Percentiles rank a stretch among this genome's conserved stretches.
These are phyloP conservation scores for Theonella swinhoei DNA, from an alignment of 37 sponge, comb jelly and placozoan species.

Conservation along the genomic window DNA sequence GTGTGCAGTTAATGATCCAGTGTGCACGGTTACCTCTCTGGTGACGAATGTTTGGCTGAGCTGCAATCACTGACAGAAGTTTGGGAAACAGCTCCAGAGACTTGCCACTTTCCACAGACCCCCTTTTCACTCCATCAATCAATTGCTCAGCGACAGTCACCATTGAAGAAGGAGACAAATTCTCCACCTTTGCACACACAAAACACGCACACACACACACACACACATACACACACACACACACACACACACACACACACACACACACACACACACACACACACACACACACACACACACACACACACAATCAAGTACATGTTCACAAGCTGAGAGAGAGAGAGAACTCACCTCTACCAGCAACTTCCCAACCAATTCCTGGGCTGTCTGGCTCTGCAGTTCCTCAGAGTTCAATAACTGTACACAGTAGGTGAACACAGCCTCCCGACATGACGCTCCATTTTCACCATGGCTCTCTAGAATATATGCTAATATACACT, in stretches of 20 bases:
- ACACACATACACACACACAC: too few species aligned
- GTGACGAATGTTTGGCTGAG: conserved; percentile 16
- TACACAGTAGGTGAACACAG: conserved; percentile 33
- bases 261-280: too few species aligned
- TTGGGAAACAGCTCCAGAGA: conserved; percentile 81
- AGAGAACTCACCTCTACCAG: conserved; percentile 42
- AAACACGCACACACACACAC: neutral
- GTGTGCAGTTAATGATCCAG: too few species aligned
- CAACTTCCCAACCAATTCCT: conserved; percentile 48
- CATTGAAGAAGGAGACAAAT: conserved; percentile 13
- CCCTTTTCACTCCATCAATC: conserved; percentile 59
- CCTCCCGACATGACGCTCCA: conserved; percentile 7
- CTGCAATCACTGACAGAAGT: conserved; percentile 51
- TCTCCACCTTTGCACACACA: conserved; percentile 26
- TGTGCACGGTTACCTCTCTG: conserved; percentile 20
- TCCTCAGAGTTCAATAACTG: conserved; percentile 24
- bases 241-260: too few species aligned
- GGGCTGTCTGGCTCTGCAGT: conserved; percentile 28
- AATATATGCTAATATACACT: too few species aligned
- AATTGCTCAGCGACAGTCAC: conserved; percentile 45
- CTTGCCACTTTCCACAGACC: conserved; percentile 39
- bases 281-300: too few species aligned
- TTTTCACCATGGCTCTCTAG: conserved; percentile 16
- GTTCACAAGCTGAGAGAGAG: too few species aligned
- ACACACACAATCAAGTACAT: too few species aligned